Base-by-base conservation (phyloP, 2,888 invertebrate species). In the Pyrochroa serraticornis region DNA sequence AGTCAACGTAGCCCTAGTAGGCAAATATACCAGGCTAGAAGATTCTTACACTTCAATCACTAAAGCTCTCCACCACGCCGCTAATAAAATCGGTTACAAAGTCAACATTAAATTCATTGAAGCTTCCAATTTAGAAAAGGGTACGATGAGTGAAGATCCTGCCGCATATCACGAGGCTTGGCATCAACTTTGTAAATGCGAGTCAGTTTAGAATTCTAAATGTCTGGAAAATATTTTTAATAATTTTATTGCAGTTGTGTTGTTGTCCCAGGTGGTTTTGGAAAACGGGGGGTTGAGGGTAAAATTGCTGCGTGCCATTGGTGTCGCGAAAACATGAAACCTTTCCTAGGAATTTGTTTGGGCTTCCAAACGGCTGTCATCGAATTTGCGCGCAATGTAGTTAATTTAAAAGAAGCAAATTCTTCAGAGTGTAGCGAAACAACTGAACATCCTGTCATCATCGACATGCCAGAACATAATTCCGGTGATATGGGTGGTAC, bases 401-500 rank as follows among this genome's bases (percentile, higher is more conserved):
- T 97, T 0, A 84, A 85, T 0, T 78, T 92, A 53, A 81, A 85
- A 47, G 89, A 87, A 63, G 97, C 97, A 0, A 90, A 95, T 71
- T 91, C 92, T 1, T 91, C 92, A 0, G 99, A 98, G 81, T 88
- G 93, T 34, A 84, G 90, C 67, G 85, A 89, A 0, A 80, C 88
- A 1, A 88, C 91, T 7, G 81, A 81, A 33, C 81, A 91, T 78
- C 92, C 93, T 31, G 82, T 97, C 35, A 93, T 99, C 3, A 92
- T 99, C 60, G 97, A 99, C 71, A 99, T 99, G 99, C 97, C 98
- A 0, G 99, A 99, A 80, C 96, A 98, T 78, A 94, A 95, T 76
- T 87, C 90, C 0, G 96, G 94, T 0, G 85, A 91, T 66, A 87
- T 95, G 84, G 99, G 99, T 1, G 99, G 97, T 6, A 99, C 99